Evolutionary conservation across 2,888 invertebrate species (phyloP), one percentile per base, ranked within the genome.

Genomic region (Drosophila sordidapex): DNA sequence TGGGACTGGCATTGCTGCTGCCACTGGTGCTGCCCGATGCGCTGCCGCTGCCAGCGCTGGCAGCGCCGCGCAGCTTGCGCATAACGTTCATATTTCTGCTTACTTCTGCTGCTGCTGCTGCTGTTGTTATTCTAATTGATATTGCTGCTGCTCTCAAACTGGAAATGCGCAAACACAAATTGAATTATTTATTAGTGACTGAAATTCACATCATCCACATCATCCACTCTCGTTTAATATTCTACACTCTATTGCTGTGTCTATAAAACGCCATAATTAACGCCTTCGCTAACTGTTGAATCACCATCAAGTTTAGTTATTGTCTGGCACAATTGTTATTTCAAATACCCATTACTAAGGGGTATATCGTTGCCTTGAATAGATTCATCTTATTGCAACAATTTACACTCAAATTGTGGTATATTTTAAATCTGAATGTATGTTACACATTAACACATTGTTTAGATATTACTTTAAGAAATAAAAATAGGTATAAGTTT

Each of bases 81-180:
- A 98, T 97, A 91, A 98, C 96, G 94, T 98, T 98, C 98, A 98
- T 98, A 18, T 35, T 62, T 48, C 36, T 48, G 40, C 21, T 38
- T 18, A 56, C 2, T 31, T 40, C 43, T 63, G 15, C 38, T 57
- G 54, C 43, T 63, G 15, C 38, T 57, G 54, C 21, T 64, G 56
- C 33, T 49, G 27, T 33, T 66, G 52, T 38, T 51, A 36, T 36
- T 38, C 13, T 27, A 25, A 56, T 38, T 27, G 10, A 25, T 46
- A 38, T 25, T 69, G 51, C 31, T 33, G 31, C 21, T 67, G 36
- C 25, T 18, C 58, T 85, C 69, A 83, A 67, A 75, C 84, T 84
- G 73, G 11, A 76, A 75, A 60, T 59, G 40, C 49, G 53, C 51
- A 68, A 53, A 56, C 76, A 58, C 40, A 65, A 83, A 71, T 51